Evolutionary conservation across 2,888 invertebrate genomes (phyloP), one percentile per base, ranked within the genome.

Genomic region (Campoletis raptor): DNA sequence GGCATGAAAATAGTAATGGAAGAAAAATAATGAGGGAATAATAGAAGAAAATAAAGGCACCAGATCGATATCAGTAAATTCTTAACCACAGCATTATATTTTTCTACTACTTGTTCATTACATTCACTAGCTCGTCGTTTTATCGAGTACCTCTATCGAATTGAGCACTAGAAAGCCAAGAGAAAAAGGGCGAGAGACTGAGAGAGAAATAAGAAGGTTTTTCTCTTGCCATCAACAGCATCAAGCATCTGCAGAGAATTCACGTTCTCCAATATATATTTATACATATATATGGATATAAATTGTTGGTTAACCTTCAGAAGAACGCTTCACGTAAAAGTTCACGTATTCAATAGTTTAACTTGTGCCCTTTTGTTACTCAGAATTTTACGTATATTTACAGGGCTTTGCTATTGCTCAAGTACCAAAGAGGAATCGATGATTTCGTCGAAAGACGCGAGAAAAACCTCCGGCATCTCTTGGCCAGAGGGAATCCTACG

Each of bases 61-160:
- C 45, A 15, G 36, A 72, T 80, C 72, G 66, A 73, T 73, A n/a
- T 54, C 73, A 40, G 37, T 42, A 18, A 52, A 81, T 73, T 81
- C 52, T 42, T n/a, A 66, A 81, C 64, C 81, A 37, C 40, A 73
- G 79, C 74, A 83, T 80, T 74, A 81, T 81, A 81, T 69, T 82
- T 76, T 61, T 74, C 45, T 36, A 61, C 61, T 76, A 61, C 61
- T 76, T 83, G 80, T 83, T 81, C 83, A 86, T 83, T 86, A 83
- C 67, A 73, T 86, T 86, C 81, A 77, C 77, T 72, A 48, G 57
- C 70, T 81, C 61, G 73, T 67, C 57, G 78, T 81, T 78, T 83
- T 83, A 86, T 86, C 86, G 77, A 81, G 83, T 83, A 74, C 77
- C 73, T 83, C 83, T 78, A 81, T 83, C 86, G 81, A 73, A 73